phyloP scores from a whole-genome alignment of 1,140 invertebrate species.

The Dendrolimus kikuchii region DNA sequence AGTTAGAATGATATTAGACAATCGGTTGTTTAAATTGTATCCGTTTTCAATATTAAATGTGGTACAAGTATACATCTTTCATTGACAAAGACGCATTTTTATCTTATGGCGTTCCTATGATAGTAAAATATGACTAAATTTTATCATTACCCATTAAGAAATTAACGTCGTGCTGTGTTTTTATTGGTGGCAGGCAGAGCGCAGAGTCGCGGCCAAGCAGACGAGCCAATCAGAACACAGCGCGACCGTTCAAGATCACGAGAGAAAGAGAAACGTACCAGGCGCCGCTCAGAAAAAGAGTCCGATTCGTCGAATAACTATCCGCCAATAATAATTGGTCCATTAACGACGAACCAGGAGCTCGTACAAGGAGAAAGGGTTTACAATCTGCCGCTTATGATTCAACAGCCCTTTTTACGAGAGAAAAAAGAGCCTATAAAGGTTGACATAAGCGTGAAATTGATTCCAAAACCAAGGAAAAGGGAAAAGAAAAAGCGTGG shows the following conservation, averaged over 20 bases:
- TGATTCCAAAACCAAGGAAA: conserved; percentile 77
- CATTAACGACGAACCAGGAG: conserved; percentile 71
- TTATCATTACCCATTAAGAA: conserved; percentile 21
- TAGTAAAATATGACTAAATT: too few relatives aligned
- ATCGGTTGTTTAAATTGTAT: too few relatives aligned
- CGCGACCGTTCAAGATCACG: conserved; percentile 56
- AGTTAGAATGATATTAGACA: too few relatives aligned
- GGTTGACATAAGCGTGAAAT: conserved; percentile 85
- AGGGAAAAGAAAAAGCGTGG: conserved; percentile 51
- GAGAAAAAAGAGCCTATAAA: conserved; percentile 84
- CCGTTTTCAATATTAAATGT: too few relatives aligned
- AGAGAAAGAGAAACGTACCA: conserved; percentile 43
- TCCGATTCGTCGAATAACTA: conserved; percentile 76
- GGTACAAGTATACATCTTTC: too few relatives aligned
- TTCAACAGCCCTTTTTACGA: conserved; percentile 77
- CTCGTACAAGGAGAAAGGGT: conserved; percentile 66
- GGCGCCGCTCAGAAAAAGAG: conserved; percentile 65
- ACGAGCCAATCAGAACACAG: conserved; percentile 72
- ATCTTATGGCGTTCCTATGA: too few relatives aligned
- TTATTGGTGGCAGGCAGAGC: conserved; percentile 69
- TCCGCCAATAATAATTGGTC: conserved; percentile 63
- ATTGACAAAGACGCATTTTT: too few relatives aligned
- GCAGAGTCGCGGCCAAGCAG: conserved; percentile 66
- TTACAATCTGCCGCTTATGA: conserved; percentile 72
- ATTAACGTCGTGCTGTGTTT: conserved; percentile 71